Percentiles rank a stretch among this genome's conserved stretches.
phyloP scores from a whole-genome alignment of 2,797 vertebrate genomes.

The Helicolenus hilgendorfi region DNA sequence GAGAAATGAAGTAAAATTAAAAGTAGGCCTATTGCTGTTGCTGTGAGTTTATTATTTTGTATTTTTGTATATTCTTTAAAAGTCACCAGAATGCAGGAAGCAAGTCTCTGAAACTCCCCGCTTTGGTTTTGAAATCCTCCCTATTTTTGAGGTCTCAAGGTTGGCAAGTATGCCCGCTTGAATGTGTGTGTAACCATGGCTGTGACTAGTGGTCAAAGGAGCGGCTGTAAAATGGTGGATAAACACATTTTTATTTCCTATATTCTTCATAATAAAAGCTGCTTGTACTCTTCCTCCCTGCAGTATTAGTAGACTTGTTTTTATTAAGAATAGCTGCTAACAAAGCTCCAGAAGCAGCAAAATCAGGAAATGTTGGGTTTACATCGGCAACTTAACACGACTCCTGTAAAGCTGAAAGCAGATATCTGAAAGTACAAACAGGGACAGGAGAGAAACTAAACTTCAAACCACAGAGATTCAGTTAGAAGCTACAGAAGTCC shows the following conservation, averaged over 20 bases:
- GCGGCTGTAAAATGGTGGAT: not conserved
- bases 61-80: too few relatives aligned
- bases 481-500: not conserved
- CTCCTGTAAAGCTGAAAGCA: not conserved
- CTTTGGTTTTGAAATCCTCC: too few relatives aligned
- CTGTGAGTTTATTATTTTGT: too few relatives aligned
- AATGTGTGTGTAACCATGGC: not conserved
- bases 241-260: not conserved
- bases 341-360: not conserved
- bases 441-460: not conserved
- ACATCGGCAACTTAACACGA: not conserved
- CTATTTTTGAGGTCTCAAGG: too few relatives aligned
- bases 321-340: too few relatives aligned
- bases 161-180: too few relatives aligned
- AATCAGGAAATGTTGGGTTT: not conserved
- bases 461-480: not conserved
- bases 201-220: not conserved
- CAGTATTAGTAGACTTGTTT: too few relatives aligned
- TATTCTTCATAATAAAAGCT: not conserved
- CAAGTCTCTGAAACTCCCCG: too few relatives aligned
- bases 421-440: not conserved
- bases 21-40: too few relatives aligned
- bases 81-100: too few relatives aligned
- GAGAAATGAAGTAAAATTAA: too few relatives aligned
- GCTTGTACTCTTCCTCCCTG: too few relatives aligned